Base-by-base conservation (phyloP, 2,888 invertebrate genomes). In the Dynastes tityus region DNA sequence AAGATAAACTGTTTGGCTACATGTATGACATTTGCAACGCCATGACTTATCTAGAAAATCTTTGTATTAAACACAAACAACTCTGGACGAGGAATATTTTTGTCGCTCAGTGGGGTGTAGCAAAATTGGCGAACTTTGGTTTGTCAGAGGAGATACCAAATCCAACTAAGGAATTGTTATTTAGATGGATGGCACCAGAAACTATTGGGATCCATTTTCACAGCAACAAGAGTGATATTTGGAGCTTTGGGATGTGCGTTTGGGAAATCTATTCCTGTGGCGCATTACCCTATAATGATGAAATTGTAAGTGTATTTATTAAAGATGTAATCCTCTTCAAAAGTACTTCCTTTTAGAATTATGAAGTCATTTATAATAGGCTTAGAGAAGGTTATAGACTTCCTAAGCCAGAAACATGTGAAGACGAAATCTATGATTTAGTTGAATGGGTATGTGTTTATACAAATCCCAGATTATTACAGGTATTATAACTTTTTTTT, bases 21-120 rank as follows among this genome's bases (percentile, higher is more conserved):
- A 22, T 58, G n/a, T 61, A 71, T 6, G 77, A 77, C 22, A 71
- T 77, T 9, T 45, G 77, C 45, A 37, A 6, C 13, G 77, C 63
- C 13, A 77, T 77, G 77, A 67, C 16, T 16, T 77, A 77, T 61
- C 63, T 77, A 45, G 77, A 77, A 40, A 70, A 77, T 27, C 49
- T 58, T 22, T 16, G 29, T n/a, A 29, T 70, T 13, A 37, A 5
- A 1, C 70, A 77, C 40, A 68, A 77, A 45, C 61, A 58, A 16
- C 49, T 77, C 8, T 32, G 40, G 13, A 55, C 70, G 3, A 70
- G 22, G 45, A 77, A 70, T 29, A 27, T 77, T 49, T 77, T 40
- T 16, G 61, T 77, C n/a, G 58, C 40, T 2, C 32, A 9, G 4
- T 45, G n/a, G 6, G 70, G 77, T 11, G 29, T 71, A 9, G 70